phyloP scores from a whole-genome alignment of 2,888 invertebrate species.

The Euzophera pinguis region DNA sequence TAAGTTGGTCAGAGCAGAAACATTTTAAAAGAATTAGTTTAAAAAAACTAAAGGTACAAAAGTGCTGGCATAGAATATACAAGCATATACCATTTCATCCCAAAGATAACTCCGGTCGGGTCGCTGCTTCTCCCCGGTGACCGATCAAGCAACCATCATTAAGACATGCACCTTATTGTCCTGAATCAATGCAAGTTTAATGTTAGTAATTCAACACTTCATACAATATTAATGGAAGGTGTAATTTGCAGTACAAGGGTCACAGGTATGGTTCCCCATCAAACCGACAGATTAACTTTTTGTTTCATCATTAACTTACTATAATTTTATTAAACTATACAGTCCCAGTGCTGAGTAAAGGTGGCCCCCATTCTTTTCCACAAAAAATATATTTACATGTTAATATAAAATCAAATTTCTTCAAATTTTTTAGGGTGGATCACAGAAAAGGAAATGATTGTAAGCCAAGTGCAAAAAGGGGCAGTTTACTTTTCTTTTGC shows the following conservation, averaged over 20 bases:
- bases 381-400: too few relatives aligned
- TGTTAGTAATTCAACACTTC: constrained; percentile 50
- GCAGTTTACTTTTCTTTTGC: too few relatives aligned
- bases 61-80: constrained; percentile 28
- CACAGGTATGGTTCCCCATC: neutral
- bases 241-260: neutral
- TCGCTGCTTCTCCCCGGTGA: constrained; percentile 45
- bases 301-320: too few relatives aligned
- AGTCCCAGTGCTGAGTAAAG: too few relatives aligned
- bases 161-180: constrained; percentile 73
- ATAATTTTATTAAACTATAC: too few relatives aligned
- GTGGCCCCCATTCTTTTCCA: too few relatives aligned
- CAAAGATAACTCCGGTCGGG: constrained; percentile 60
- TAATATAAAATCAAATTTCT: too few relatives aligned
- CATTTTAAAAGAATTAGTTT: neutral
- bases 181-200: constrained; percentile 67
- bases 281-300: too few relatives aligned
- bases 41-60: neutral
- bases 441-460: too few relatives aligned
- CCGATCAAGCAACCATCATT: constrained; percentile 50
- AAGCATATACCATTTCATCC: constrained; percentile 73
- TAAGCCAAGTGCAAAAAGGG: too few relatives aligned
- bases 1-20: neutral
- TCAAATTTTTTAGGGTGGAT: too few relatives aligned
- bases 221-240: neutral